Evolutionary conservation across 2,797 vertebrate species (phyloP).

Genomic region (Cetoscarus ocellatus): DNA sequence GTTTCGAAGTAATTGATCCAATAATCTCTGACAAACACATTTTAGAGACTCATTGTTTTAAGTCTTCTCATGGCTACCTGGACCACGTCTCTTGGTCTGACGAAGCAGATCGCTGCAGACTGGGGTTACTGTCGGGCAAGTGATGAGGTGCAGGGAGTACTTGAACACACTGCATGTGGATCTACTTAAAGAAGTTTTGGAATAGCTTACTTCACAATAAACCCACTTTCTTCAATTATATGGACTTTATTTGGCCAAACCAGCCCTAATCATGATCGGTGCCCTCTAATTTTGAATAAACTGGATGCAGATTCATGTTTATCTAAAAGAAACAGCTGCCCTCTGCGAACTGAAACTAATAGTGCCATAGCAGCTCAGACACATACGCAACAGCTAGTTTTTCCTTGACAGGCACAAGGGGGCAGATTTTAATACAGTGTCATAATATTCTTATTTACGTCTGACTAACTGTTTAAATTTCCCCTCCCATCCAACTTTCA

Average conservation of each 20-base stretch:
- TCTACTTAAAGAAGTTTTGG: background rate
- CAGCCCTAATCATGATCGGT: background rate
- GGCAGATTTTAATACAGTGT: too few relatives aligned
- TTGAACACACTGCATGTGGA: background rate
- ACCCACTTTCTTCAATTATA: background rate
- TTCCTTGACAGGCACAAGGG: too few relatives aligned
- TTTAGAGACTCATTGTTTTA: background rate
- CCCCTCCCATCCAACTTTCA: too few relatives aligned
- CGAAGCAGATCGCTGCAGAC: background rate
- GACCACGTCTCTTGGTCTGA: slow-evolving; percentile 12
- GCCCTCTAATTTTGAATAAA: background rate
- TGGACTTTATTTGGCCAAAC: background rate
- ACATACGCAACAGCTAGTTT: too few relatives aligned
- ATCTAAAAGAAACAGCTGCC: background rate
- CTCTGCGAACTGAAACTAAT: too few relatives aligned
- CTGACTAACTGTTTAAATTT: too few relatives aligned
- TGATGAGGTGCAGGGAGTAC: background rate
- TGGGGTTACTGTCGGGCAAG: background rate
- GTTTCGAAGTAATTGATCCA: too few relatives aligned
- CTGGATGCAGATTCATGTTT: background rate
- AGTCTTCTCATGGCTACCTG: slow-evolving; percentile 5
- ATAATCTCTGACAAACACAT: background rate
- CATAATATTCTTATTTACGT: too few relatives aligned
- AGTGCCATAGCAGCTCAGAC: too few relatives aligned
- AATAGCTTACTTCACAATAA: background rate